These are phyloP conservation scores for Noctua janthina DNA, from an alignment of 2,888 invertebrate genomes.

Conservation along the genomic window DNA sequence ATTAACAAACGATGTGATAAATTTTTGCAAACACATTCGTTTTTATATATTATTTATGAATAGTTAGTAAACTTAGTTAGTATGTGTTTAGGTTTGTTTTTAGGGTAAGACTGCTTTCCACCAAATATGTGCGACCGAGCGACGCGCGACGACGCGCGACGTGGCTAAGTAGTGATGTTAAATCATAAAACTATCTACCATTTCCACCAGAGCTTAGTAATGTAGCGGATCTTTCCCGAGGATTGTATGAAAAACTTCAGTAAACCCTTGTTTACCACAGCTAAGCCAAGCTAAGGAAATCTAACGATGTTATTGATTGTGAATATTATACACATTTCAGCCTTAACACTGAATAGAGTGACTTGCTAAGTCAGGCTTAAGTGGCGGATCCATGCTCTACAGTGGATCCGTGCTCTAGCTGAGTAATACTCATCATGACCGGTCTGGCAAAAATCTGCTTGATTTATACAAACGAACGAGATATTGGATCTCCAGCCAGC, in stretches of 20 bases:
- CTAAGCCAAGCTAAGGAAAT: background rate
- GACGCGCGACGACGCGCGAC: too few species aligned
- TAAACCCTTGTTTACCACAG: background rate
- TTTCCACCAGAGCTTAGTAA: background rate
- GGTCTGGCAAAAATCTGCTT: background rate
- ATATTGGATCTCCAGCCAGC: background rate
- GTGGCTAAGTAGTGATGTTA: background rate
- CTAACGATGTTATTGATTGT: background rate
- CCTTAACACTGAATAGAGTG: background rate
- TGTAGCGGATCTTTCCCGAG: background rate
- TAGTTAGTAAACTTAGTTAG: background rate
- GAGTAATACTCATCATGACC: background rate
- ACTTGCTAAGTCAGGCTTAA: background rate
- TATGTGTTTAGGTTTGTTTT: background rate
- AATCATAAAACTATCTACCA: background rate
- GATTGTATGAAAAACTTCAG: background rate
- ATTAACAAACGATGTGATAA: constrained; percentile 48
- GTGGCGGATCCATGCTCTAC: too few species aligned
- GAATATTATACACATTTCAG: background rate
- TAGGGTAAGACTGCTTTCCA: background rate
- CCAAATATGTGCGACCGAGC: background rate
- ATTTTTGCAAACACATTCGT: background rate
- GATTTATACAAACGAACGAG: background rate
- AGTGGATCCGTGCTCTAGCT: background rate
- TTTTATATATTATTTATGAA: background rate